A percentile compares a stretch with the other conserved stretches of the same genome.
Conservation (phyloP, 2,113 vertebrate species). For the Prionailurus bengalensis region DNA sequence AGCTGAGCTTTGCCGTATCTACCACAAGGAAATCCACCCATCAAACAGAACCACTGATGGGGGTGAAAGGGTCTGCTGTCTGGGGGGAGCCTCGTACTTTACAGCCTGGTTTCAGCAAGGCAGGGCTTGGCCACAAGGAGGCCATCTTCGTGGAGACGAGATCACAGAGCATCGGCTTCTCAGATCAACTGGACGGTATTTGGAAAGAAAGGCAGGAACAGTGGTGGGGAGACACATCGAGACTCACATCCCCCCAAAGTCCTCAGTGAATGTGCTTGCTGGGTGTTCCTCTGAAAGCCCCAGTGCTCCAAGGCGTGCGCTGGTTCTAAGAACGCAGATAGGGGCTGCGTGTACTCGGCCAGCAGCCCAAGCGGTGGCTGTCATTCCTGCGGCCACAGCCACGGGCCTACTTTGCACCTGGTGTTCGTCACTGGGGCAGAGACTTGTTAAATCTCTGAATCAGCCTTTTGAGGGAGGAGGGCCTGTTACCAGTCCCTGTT, state of each 20-base stretch:
- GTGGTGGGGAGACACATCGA: background rate
- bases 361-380: fast-evolving
- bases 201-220: background rate
- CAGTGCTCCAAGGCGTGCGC: background rate
- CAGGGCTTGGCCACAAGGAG: background rate
- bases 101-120: background rate
- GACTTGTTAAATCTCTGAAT: background rate
- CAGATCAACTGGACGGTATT: background rate
- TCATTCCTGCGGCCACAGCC: background rate
- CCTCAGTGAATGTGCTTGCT: fast-evolving
- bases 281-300: background rate
- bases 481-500: background rate
- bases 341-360: fast-evolving
- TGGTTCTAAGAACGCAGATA: no score
- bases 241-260: background rate
- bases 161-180: background rate
- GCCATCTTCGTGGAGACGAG: background rate
- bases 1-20: no score
- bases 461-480: background rate
- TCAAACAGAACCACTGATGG: background rate
- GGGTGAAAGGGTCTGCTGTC: no score
- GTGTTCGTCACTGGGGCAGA: no score
- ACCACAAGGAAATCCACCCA: fast-evolving
- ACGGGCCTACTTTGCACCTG: fast-evolving
- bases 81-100: background rate